A percentile compares a stretch with the other conserved stretches of the same genome.
phyloP scores from a whole-genome alignment of 2,888 invertebrate species.

The Aelia acuminata region DNA sequence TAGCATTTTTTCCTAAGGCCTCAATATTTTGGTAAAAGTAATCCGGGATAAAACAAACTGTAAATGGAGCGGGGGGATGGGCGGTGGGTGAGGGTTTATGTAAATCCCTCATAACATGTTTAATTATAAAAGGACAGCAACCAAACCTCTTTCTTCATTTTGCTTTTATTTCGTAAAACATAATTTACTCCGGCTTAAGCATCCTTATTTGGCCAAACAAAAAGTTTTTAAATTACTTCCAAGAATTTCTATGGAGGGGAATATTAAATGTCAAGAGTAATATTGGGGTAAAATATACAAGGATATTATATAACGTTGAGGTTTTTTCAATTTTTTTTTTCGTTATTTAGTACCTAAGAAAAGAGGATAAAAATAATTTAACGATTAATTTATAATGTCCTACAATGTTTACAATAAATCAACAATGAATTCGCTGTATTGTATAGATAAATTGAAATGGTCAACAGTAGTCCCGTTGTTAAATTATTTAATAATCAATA shows the following conservation, averaged over 20 bases:
- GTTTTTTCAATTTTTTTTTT: too few relatives aligned
- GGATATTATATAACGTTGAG: neutral
- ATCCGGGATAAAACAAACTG: conserved; percentile 17
- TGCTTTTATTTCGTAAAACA: neutral
- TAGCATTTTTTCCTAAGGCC: neutral
- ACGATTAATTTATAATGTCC: too few relatives aligned
- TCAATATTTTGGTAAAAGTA: neutral
- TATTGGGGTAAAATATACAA: neutral
- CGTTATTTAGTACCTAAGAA: too few relatives aligned
- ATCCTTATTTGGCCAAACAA: neutral
- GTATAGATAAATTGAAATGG: too few relatives aligned
- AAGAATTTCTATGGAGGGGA: neutral
- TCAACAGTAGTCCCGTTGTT: too few relatives aligned
- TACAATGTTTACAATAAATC: too few relatives aligned
- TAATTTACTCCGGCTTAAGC: neutral
- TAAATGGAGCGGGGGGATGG: neutral
- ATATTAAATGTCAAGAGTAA: conserved; percentile 15
- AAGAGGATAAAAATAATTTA: neutral
- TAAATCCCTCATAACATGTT: conserved; percentile 31
- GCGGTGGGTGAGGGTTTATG: too few relatives aligned
- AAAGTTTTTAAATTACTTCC: conserved; percentile 17
- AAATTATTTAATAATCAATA: too few relatives aligned
- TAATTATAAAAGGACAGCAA: neutral
- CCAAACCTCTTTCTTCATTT: neutral
- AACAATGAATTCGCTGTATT: too few relatives aligned